Evolutionary conservation across 2,888 invertebrate species (phyloP).

Genomic region (Cacoxenus indagator): DNA sequence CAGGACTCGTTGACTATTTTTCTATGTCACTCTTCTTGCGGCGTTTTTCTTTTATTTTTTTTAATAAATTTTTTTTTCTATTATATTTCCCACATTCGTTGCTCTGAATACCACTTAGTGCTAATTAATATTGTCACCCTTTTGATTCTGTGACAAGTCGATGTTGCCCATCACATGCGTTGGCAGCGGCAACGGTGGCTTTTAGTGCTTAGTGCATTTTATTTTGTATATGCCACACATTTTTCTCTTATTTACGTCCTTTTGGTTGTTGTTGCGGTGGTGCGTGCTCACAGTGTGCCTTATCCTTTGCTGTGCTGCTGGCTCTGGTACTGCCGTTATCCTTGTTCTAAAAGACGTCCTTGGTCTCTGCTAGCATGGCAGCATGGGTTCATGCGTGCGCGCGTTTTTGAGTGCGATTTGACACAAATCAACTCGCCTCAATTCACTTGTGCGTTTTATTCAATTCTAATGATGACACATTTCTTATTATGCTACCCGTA

Average conservation of each 20-base stretch:
- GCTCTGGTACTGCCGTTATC: slow-evolving; percentile 23
- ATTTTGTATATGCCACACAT: slow-evolving; percentile 44
- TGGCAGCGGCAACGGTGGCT: background rate
- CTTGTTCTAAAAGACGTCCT: slow-evolving; percentile 47
- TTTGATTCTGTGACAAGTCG: slow-evolving; percentile 59
- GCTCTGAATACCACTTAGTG: slow-evolving; percentile 29
- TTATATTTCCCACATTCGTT: background rate
- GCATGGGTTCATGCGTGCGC: slow-evolving; percentile 29
- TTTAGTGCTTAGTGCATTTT: slow-evolving; percentile 58
- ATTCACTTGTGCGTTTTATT: no score
- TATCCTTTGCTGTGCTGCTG: background rate
- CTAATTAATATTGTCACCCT: slow-evolving; percentile 55
- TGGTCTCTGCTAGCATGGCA: slow-evolving; percentile 18
- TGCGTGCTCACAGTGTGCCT: slow-evolving; percentile 36
- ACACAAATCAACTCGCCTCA: background rate
- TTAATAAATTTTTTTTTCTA: no score
- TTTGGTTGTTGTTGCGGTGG: slow-evolving; percentile 34
- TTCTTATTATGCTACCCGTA: slow-evolving; percentile 40
- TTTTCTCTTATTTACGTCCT: slow-evolving; percentile 14
- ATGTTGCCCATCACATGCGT: slow-evolving; percentile 32
- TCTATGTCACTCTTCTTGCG: no score
- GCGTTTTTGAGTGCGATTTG: slow-evolving; percentile 3
- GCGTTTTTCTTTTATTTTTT: no score
- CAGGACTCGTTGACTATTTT: no score
- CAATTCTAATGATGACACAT: slow-evolving; percentile 61